Evolutionary conservation across 23 tunicate genomes (phyloP).

Genomic region (Aplidium turbinatum): DNA sequence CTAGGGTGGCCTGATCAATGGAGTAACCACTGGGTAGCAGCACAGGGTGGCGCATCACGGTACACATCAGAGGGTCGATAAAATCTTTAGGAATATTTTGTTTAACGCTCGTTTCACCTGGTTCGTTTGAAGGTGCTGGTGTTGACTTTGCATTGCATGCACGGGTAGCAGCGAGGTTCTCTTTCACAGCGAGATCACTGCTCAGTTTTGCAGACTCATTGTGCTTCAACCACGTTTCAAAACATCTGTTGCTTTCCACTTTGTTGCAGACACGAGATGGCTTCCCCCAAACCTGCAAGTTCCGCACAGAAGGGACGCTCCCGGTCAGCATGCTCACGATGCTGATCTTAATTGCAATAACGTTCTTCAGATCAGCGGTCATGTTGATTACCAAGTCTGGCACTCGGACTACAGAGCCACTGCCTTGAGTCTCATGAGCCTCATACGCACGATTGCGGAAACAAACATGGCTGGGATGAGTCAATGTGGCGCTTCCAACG

Average conservation of each 20-base stretch:
- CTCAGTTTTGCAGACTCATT: background rate
- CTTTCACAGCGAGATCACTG: background rate
- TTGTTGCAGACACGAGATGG: slow-evolving; percentile 32
- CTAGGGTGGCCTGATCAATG: slow-evolving; percentile 64
- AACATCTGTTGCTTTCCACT: background rate
- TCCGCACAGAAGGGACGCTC: slow-evolving; percentile 58
- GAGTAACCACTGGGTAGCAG: slow-evolving; percentile 82
- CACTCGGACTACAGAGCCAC: background rate
- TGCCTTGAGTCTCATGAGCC: background rate
- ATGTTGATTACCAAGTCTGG: background rate
- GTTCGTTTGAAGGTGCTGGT: background rate
- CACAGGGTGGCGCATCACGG: slow-evolving; percentile 58
- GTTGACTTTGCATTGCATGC: background rate
- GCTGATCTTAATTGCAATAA: slow-evolving; percentile 50
- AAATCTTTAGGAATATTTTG: slow-evolving; percentile 36
- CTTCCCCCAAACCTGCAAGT: slow-evolving; percentile 49
- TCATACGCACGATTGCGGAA: background rate
- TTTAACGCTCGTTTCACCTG: no score
- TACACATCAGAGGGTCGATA: slow-evolving; percentile 59
- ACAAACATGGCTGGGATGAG: background rate
- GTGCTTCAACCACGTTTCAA: no score
- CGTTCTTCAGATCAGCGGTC: slow-evolving; percentile 39
- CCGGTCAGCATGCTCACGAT: slow-evolving; percentile 65
- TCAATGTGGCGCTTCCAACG: background rate
- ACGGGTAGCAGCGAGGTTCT: background rate